phyloP scores from a whole-genome alignment of 2,797 vertebrate species.

The Tapera naevia region DNA sequence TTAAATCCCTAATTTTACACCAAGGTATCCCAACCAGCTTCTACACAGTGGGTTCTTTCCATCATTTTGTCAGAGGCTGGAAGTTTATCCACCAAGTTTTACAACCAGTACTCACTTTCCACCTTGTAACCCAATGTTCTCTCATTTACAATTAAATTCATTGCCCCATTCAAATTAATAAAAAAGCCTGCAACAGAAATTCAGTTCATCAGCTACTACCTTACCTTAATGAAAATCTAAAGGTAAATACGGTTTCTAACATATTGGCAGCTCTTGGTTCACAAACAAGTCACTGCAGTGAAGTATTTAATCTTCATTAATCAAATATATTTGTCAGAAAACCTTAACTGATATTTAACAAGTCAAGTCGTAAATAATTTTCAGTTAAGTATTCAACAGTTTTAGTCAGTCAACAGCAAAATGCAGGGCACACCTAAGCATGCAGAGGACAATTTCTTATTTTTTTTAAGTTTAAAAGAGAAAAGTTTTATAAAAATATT shows the following conservation, averaged over 20 bases:
- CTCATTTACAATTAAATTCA: not conserved
- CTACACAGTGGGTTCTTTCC: not conserved
- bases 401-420: not conserved
- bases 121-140: not conserved
- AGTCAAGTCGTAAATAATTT: not conserved
- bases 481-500: not conserved
- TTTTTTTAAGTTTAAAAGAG: not conserved
- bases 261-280: not conserved
- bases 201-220: not conserved
- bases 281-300: not conserved
- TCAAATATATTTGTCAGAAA: not conserved
- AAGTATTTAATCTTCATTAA: not conserved
- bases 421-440: fast-evolving
- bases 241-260: not conserved
- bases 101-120: not conserved
- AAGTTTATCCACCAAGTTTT: not conserved
- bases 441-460: not conserved
- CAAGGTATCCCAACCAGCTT: not conserved
- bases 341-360: not conserved
- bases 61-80: not conserved
- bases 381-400: not conserved
- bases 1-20: not conserved
- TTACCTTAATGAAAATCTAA: not conserved
- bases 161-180: not conserved
- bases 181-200: not conserved